Evolutionary conservation across 2,113 vertebrate species (phyloP).

Genomic region (Platycercus adscitus): DNA sequence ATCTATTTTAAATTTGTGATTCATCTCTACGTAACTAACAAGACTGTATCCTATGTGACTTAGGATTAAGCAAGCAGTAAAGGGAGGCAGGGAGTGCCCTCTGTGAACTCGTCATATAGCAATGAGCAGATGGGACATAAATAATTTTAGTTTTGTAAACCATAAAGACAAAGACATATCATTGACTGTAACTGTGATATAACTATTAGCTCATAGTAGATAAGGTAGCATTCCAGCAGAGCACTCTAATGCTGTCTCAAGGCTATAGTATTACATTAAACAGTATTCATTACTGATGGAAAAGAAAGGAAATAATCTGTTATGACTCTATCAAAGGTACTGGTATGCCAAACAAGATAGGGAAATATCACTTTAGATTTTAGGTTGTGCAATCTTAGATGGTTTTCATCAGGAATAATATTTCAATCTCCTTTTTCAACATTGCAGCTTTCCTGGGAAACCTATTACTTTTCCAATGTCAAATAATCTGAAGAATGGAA

Average conservation of each 20-base stretch:
- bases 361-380: background rate
- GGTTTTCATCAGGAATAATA: background rate
- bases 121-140: background rate
- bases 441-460: background rate
- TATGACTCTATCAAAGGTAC: background rate
- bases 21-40: background rate
- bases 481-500: background rate
- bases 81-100: rapidly evolving
- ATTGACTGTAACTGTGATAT: background rate
- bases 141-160: background rate
- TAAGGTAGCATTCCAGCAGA: background rate
- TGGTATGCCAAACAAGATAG: background rate
- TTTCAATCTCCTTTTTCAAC: background rate
- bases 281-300: background rate
- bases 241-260: background rate
- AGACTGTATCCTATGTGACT: background rate
- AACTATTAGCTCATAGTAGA: background rate
- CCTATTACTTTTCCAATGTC: background rate
- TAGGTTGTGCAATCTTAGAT: background rate
- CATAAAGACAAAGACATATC: background rate
- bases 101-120: background rate
- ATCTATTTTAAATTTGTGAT: constrained; percentile 18
- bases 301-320: background rate
- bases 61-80: background rate
- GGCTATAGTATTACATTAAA: background rate